Conservation (phyloP, 2,888 invertebrate species). For the Nematopogon swammerdamellus region DNA sequence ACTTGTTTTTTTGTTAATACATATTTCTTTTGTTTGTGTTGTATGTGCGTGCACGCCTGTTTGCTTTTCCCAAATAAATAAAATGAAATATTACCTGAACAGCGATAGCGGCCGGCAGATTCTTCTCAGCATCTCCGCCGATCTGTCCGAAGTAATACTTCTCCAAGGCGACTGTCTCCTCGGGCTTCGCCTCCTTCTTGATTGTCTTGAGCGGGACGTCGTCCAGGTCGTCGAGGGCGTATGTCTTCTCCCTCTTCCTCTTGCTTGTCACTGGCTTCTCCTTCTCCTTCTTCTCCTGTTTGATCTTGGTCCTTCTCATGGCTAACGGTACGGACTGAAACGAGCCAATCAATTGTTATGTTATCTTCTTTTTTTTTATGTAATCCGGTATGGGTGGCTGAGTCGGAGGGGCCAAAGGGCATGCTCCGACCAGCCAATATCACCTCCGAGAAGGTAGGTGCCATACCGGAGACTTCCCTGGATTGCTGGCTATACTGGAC, state of each 20-base stretch:
- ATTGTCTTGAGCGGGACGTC: conserved; percentile 39
- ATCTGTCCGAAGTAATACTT: conserved; percentile 62
- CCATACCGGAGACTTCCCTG: too few species aligned
- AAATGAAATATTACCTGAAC: too few species aligned
- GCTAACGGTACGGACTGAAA: conserved; percentile 25
- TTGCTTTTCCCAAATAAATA: too few species aligned
- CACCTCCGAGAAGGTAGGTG: too few species aligned
- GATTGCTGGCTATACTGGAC: too few species aligned
- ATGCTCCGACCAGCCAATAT: too few species aligned
- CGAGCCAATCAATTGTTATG: neutral
- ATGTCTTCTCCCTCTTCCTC: conserved; percentile 24
- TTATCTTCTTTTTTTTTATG: too few species aligned
- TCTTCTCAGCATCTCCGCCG: conserved; percentile 21
- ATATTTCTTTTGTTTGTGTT: too few species aligned
- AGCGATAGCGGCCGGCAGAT: conserved; percentile 25
- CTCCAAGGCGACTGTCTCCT: conserved; percentile 56
- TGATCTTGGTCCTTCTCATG: conserved; percentile 37
- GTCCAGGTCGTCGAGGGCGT: conserved; percentile 32
- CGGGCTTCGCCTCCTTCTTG: conserved; percentile 38
- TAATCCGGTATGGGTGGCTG: too few species aligned
- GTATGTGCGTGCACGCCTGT: too few species aligned
- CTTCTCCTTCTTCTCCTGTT: conserved; percentile 26
- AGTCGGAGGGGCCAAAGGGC: too few species aligned
- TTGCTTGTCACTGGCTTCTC: conserved; percentile 19
- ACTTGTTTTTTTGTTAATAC: too few species aligned